Evolutionary conservation across 2,113 vertebrate species (phyloP), one percentile per base, ranked within the genome.

Genomic region (Vidua macroura): DNA sequence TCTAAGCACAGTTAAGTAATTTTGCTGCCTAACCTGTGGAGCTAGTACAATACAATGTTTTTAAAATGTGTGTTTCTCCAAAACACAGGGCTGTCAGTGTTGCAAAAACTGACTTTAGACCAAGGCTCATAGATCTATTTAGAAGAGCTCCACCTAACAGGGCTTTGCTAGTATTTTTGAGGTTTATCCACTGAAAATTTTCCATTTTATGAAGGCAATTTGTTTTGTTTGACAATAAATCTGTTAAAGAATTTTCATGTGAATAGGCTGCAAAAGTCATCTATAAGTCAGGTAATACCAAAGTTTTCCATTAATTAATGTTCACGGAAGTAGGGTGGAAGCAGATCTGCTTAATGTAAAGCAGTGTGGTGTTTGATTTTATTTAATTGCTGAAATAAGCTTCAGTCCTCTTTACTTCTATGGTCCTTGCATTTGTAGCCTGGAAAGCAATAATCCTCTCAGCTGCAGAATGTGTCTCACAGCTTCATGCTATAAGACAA

Each of bases 81-180:
- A 86, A 89, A 62, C 4, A 2, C 10, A 53, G 25, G 23, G 14
- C 35, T 76, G 10, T 59, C 1, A 0, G 48, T 78, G 19, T 37
- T 84, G 10, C 51, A 46, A 90, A 78, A 90, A 22, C 28, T 78
- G 25, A 11, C 60, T 21, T 28, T 39, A 75, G 64, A 53, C 22
- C 20, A 53, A 70, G 24, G 6, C 5, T 3, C 0, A 0, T 39
- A 35, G 28, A 41, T 48, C 9, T 80, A 0, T 52, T 86, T 73
- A 37, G 30, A 68, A 56, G 16, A 92, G 33, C 28, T 88, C 30
- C 18, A 52, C 33, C 33, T 39, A 59, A 55, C 5, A 51, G 20
- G 6, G 16, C 9, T 39, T 70, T 79, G n/a, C 13, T 43, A n/a
- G 56, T 72, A n/a, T 27, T 87, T 15, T 79, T 2, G 8, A n/a